Evolutionary conservation across 2,113 vertebrate genomes (phyloP).

Genomic region (Rhipidura dahli): DNA sequence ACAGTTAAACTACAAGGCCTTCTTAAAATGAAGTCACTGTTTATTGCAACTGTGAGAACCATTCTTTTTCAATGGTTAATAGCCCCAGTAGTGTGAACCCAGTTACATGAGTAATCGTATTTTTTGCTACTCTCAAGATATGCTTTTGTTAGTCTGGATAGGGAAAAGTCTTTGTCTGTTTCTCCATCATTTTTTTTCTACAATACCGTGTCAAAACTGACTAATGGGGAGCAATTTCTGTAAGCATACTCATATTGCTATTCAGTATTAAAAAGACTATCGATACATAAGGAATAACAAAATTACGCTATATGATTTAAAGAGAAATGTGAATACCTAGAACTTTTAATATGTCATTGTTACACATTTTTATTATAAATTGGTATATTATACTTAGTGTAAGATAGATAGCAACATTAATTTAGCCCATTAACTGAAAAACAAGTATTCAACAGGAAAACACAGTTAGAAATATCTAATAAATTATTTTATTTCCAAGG

Average conservation of each 20-base stretch:
- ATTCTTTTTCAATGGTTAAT: background rate
- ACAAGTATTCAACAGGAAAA: background rate
- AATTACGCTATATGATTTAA: background rate
- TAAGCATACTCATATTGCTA: background rate
- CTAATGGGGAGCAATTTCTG: background rate
- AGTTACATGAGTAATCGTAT: background rate
- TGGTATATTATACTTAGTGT: background rate
- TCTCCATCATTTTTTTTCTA: background rate
- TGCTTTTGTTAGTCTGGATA: background rate
- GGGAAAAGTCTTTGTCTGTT: background rate
- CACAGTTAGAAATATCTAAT: background rate
- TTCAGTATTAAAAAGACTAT: background rate
- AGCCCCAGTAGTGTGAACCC: background rate
- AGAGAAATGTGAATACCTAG: background rate
- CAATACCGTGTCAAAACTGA: background rate
- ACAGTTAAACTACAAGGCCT: background rate
- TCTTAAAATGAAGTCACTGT: background rate
- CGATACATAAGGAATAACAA: background rate
- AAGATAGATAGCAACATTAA: background rate
- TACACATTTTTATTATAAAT: background rate
- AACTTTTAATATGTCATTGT: background rate
- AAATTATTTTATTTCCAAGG: background rate
- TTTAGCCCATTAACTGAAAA: background rate
- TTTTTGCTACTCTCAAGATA: background rate
- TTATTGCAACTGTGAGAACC: background rate